These are phyloP conservation scores for Aspidiotus rigidus DNA, from an alignment of 2,888 invertebrate species.

Conservation along the genomic window DNA sequence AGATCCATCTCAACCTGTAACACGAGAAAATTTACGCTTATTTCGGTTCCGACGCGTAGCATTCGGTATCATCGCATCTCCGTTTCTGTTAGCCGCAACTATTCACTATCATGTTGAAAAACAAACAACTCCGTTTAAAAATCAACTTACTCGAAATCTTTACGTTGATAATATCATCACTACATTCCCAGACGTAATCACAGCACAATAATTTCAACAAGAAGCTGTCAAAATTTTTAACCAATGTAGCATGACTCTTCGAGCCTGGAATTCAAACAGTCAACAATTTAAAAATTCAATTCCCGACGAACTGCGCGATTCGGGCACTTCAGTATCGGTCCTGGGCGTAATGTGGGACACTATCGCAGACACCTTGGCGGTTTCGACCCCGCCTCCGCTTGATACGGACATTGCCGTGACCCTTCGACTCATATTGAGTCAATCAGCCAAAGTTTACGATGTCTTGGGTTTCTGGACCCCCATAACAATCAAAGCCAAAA, in stretches of 20 bases:
- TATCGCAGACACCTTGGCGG: background rate
- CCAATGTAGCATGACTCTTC: background rate
- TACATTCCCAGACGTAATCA: background rate
- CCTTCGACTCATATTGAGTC: background rate
- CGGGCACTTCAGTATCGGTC: too few species aligned
- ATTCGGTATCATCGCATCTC: background rate
- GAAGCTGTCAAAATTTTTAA: background rate
- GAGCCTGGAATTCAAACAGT: background rate
- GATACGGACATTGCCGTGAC: accelerated
- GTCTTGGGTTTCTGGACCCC: background rate
- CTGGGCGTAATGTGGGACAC: background rate
- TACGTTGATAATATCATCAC: background rate
- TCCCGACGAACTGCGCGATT: background rate
- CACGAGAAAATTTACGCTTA: background rate
- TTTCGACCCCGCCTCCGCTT: background rate
- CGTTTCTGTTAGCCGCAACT: background rate
- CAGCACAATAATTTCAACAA: background rate
- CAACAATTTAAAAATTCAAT: background rate
- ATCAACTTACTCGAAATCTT: background rate
- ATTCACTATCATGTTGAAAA: background rate
- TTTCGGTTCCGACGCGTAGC: background rate
- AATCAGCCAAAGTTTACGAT: background rate
- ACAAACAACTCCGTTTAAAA: background rate
- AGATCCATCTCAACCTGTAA: background rate
- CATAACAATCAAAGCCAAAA: background rate